Percentiles rank a stretch among this genome's conserved stretches.
Conservation (phyloP, 2,113 vertebrate species). For the Pterocles gutturalis region DNA sequence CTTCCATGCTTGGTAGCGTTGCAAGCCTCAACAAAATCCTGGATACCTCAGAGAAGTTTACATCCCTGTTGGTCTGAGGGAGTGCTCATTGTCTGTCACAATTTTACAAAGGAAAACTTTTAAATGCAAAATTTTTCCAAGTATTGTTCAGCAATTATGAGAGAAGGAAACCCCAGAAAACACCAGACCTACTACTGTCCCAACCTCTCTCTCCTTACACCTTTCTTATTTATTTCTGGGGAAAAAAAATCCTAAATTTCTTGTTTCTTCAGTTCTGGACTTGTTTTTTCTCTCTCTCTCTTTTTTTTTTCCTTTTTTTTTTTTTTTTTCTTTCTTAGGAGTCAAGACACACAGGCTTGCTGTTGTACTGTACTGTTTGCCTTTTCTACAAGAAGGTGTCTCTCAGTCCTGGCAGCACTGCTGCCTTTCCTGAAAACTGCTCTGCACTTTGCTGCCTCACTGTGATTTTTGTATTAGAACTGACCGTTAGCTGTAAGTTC, state of each 20-base stretch:
- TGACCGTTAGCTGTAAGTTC: not conserved
- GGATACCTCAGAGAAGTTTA: not conserved
- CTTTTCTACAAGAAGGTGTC: not conserved
- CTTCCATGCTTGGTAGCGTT: slow-evolving; percentile 22
- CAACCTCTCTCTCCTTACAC: not conserved
- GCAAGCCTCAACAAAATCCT: slow-evolving; percentile 56
- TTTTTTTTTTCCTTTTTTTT: not conserved
- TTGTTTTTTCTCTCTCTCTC: too few species aligned
- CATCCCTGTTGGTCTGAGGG: not conserved
- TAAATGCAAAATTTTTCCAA: not conserved
- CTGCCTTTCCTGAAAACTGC: not conserved
- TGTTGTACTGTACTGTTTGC: not conserved
- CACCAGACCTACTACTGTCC: rapidly evolving
- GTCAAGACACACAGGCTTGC: not conserved
- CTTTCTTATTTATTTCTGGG: not conserved
- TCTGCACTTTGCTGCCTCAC: not conserved
- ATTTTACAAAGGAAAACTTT: not conserved
- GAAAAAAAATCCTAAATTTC: not conserved
- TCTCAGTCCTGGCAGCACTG: not conserved
- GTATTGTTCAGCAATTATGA: not conserved
- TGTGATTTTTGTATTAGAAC: not conserved
- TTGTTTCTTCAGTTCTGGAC: not conserved
- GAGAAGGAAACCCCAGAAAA: not conserved
- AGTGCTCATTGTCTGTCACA: not conserved
- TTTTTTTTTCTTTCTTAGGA: not conserved